A percentile compares a stretch with the other conserved stretches of the same genome.
Conservation (phyloP, 1,140 invertebrate species). For the Physella acuta region DNA sequence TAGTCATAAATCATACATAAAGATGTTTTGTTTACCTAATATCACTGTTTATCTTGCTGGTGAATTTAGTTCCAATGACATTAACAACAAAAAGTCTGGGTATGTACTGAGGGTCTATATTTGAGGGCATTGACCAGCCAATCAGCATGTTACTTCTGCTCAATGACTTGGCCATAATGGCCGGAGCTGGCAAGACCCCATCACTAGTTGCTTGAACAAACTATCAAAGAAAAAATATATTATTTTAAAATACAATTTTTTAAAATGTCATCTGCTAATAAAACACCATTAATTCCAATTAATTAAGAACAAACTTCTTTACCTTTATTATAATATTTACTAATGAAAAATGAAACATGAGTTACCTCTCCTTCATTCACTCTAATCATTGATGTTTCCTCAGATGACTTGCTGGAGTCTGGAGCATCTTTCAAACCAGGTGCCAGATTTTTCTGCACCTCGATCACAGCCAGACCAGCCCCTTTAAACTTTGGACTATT, state of each 20-base stretch:
- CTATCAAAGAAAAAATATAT: too few species aligned
- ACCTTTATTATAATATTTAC: too few species aligned
- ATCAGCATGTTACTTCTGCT: constrained; percentile 40
- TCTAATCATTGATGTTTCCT: constrained; percentile 28
- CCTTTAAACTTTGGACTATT: too few species aligned
- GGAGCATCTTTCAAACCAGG: constrained; percentile 33
- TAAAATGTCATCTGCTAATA: too few species aligned
- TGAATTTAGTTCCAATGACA: constrained; percentile 54
- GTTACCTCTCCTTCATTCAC: constrained; percentile 47
- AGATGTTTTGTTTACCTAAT: constrained; percentile 58
- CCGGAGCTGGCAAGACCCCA: constrained; percentile 46
- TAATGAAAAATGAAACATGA: neutral
- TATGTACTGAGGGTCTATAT: constrained; percentile 42
- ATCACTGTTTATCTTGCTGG: constrained; percentile 53
- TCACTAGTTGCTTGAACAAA: constrained; percentile 38
- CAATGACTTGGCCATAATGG: constrained; percentile 45
- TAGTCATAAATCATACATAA: too few species aligned
- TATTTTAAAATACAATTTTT: too few species aligned
- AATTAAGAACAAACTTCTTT: too few species aligned
- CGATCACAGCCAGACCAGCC: constrained; percentile 37
- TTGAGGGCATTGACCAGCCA: constrained; percentile 41
- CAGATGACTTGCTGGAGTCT: neutral
- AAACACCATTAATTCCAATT: too few species aligned
- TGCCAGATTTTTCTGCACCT: constrained; percentile 43
- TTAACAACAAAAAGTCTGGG: constrained; percentile 54